These are phyloP conservation scores for Athetis lepigone DNA, from an alignment of 2,888 invertebrate species.

Conservation along the genomic window DNA sequence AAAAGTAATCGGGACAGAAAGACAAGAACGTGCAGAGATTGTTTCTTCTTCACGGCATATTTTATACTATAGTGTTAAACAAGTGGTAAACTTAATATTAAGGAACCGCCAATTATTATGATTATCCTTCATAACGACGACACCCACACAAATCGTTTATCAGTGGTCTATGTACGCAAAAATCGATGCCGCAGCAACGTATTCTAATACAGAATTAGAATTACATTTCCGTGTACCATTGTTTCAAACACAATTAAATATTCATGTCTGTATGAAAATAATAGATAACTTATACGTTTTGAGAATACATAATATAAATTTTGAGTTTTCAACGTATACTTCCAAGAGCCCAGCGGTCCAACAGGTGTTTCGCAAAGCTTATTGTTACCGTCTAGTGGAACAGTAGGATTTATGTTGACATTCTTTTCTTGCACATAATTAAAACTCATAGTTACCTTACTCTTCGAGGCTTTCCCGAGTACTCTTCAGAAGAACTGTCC, in stretches of 20 bases:
- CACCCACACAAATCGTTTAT: slow-evolving; percentile 13
- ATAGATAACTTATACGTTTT: neutral
- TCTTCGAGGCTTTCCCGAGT: slow-evolving; percentile 19
- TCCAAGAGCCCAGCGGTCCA: neutral
- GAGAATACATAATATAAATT: neutral
- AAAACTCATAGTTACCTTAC: slow-evolving; percentile 36
- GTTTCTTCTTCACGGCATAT: too few relatives aligned
- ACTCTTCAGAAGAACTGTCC: slow-evolving; percentile 25
- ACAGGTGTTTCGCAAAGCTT: neutral
- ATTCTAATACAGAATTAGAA: slow-evolving; percentile 3
- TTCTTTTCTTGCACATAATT: neutral
- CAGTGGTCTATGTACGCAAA: slow-evolving; percentile 4
- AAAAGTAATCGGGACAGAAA: too few relatives aligned
- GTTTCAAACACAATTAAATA: slow-evolving; percentile 1
- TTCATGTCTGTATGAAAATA: neutral
- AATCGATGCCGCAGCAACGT: neutral
- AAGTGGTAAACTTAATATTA: neutral
- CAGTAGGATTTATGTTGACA: neutral
- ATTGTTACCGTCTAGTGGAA: neutral
- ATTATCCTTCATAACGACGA: slow-evolving; percentile 11
- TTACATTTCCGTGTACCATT: slow-evolving; percentile 22
- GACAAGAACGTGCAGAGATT: too few relatives aligned
- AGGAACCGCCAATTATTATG: slow-evolving; percentile 3
- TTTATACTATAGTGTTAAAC: too few relatives aligned
- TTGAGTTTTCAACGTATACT: neutral